Percentiles rank a stretch among this genome's conserved stretches.
Conservation (phyloP, 2,113 vertebrate species). For the Chiloscyllium plagiosum region DNA sequence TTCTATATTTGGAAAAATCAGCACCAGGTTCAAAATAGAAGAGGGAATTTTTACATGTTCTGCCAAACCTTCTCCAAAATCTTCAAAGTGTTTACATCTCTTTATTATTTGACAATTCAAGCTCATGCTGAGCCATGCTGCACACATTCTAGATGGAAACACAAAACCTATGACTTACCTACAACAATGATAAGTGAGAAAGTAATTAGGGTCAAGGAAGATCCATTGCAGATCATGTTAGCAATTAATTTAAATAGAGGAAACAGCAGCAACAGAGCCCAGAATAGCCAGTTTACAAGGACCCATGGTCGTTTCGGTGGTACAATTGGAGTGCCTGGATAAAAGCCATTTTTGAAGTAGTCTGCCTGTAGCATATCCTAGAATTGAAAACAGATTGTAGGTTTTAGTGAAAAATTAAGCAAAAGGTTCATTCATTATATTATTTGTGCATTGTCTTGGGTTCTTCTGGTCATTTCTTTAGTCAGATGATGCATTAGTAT, state of each 20-base stretch:
- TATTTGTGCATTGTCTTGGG: neutral
- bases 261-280: conserved; percentile 74
- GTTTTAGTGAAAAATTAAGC: neutral
- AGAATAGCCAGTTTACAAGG: conserved; percentile 85
- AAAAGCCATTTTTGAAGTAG: conserved; percentile 69
- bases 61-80: neutral
- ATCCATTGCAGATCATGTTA: conserved; percentile 71
- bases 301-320: conserved; percentile 69
- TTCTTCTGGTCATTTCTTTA: neutral
- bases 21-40: neutral
- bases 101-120: neutral
- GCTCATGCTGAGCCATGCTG: neutral
- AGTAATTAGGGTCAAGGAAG: conserved; percentile 63
- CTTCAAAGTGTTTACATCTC: neutral
- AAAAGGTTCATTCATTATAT: neutral
- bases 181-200: conserved; percentile 68
- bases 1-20: neutral
- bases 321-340: conserved; percentile 60
- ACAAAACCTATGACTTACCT: conserved; percentile 62
- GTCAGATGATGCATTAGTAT: neutral
- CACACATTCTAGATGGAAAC: neutral
- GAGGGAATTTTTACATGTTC: neutral
- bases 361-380: conserved; percentile 87
- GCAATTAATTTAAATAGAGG: conserved; percentile 70
- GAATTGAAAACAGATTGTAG: conserved; percentile 40